These are phyloP conservation scores for Synchiropus splendidus DNA, from an alignment of 2,113 vertebrate genomes.

Conservation along the genomic window DNA sequence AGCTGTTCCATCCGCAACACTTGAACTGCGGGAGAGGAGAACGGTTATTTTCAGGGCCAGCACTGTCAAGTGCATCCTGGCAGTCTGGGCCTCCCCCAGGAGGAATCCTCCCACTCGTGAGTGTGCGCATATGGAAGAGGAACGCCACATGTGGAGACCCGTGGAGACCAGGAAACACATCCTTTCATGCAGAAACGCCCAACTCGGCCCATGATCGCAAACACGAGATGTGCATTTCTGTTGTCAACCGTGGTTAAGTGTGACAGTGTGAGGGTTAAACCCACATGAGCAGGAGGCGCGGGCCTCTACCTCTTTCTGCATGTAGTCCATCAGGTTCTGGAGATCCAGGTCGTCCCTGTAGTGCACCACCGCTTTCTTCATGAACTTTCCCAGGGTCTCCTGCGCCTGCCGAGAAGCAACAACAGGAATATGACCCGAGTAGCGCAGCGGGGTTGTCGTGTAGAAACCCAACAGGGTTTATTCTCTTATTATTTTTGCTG, in stretches of 20 bases:
- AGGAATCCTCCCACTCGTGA: constrained; percentile 23
- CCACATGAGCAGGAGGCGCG: not conserved
- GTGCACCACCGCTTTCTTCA: constrained; percentile 69
- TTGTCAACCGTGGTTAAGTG: constrained; percentile 2
- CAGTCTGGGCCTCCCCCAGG: constrained; percentile 20
- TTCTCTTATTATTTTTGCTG: no score
- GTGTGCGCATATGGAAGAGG: constrained; percentile 29
- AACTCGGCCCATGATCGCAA: constrained; percentile 5
- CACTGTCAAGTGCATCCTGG: constrained; percentile 19
- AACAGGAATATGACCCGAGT: not conserved
- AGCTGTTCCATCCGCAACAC: constrained; percentile 70
- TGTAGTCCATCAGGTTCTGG: constrained; percentile 73
- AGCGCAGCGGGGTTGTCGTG: no score
- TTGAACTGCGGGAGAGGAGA: constrained; percentile 50
- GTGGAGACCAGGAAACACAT: no score
- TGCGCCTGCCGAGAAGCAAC: constrained; percentile 35
- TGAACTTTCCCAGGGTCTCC: constrained; percentile 60
- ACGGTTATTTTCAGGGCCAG: no score
- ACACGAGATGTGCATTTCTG: not conserved
- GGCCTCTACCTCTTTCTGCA: constrained; percentile 74
- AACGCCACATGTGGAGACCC: constrained; percentile 24
- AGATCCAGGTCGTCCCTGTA: constrained; percentile 72
- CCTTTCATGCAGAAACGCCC: no score
- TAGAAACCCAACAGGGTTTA: no score
- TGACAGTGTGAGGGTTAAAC: not conserved